Evolutionary conservation across 2,113 vertebrate genomes (phyloP).

Genomic region (Micronycteris hirsuta): DNA sequence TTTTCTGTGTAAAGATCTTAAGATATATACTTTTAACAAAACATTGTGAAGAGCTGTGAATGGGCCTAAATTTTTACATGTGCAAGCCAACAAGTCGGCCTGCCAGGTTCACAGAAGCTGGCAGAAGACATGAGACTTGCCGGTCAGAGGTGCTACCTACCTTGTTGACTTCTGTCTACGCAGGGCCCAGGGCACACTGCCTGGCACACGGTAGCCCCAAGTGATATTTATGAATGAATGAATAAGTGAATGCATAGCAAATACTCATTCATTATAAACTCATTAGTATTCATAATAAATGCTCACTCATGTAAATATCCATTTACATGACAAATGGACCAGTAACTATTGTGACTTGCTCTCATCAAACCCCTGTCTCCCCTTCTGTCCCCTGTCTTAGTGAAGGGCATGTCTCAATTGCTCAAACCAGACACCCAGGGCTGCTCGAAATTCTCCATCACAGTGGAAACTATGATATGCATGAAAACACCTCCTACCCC

Average conservation of each 20-base stretch:
- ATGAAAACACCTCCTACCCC: not conserved
- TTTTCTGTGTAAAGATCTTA: not conserved
- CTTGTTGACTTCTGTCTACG: not conserved
- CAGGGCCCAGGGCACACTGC: not conserved
- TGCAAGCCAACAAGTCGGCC: not conserved
- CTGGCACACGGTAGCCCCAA: not conserved
- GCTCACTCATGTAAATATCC: not conserved
- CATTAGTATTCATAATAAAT: not conserved
- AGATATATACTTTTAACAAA: not conserved
- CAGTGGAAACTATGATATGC: not conserved
- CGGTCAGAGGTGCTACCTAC: not conserved
- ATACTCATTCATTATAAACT: not conserved
- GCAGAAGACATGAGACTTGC: fast-evolving
- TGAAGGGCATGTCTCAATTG: not conserved
- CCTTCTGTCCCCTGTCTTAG: not conserved
- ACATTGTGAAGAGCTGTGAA: not conserved
- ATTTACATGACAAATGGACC: not conserved
- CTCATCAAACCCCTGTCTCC: not conserved
- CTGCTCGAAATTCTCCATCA: not conserved
- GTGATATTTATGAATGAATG: not conserved
- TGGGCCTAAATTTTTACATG: not conserved
- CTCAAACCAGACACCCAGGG: not conserved
- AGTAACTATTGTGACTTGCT: not conserved
- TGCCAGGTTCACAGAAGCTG: not conserved
- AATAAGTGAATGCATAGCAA: not conserved